These are phyloP conservation scores for Vultur gryphus DNA, from an alignment of 2,797 vertebrate genomes.

Conservation along the genomic window DNA sequence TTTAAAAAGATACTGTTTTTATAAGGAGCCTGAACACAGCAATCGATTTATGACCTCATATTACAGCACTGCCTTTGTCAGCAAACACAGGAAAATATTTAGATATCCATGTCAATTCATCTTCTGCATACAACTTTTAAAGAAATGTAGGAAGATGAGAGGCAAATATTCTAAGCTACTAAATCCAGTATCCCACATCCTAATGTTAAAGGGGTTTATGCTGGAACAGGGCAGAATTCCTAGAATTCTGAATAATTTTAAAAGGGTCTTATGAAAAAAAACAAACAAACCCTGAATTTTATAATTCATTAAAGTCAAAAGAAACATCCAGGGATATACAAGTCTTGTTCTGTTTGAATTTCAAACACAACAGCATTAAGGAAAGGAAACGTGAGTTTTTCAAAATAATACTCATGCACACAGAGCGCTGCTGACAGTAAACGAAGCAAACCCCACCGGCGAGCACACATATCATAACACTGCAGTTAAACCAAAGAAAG, in stretches of 20 bases:
- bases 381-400: not conserved
- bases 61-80: not conserved
- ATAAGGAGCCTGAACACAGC: not conserved
- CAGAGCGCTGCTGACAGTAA: not conserved
- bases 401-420: rapidly evolving
- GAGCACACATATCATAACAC: rapidly evolving
- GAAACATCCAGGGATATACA: rapidly evolving
- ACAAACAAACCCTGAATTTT: not conserved
- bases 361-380: not conserved
- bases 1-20: not conserved
- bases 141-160: not conserved
- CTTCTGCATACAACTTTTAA: not conserved
- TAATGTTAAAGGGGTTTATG: not conserved
- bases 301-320: not conserved
- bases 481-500: rapidly evolving
- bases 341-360: not conserved
- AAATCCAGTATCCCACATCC: not conserved
- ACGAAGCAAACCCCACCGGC: not conserved
- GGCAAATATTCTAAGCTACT: not conserved
- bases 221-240: not conserved
- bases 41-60: not conserved
- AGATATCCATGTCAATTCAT: not conserved
- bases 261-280: not conserved
- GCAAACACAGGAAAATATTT: not conserved
- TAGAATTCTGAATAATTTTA: not conserved